Base-by-base conservation (phyloP, 2,888 invertebrate species). In the Idaea biselata region DNA sequence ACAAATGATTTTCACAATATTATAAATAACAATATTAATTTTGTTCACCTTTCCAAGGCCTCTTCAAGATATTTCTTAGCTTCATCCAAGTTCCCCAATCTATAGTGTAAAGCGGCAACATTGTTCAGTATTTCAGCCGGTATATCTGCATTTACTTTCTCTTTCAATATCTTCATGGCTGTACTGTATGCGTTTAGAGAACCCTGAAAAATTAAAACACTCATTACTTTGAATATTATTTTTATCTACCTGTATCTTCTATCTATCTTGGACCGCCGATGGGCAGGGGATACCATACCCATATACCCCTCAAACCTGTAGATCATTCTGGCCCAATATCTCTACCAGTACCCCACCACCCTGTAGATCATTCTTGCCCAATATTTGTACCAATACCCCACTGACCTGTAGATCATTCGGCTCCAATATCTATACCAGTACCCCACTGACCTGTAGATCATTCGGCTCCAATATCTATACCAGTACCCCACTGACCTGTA, bases 111-210 rank as follows among this genome's bases (percentile, higher is more conserved):
- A 0, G 99, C 97, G 0, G 98, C 99, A 0, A 99, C 97, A 86
- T 99, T 99, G 89, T 99, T 99, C 54, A 98, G 92, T 77, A 99
- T 99, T 90, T 99, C 99, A 0, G 99, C 97, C 0, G 99, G 99
- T 62, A 99, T 97, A 77, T 99, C 98, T 0, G 97, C 97, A 76
- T 97, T 96, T 1, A 98, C 98, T 83, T 97, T 97, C 71, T 99
- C 99, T 75, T 96, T 96, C 56, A 99, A 93, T 67, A 99, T 97
- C 77, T 96, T 96, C 71, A 97, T 98, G 4, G 99, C 99, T 31
- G 97, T 99, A 60, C 95, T 97, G 83, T 99, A 99, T 0, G 99
- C 98, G 75, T 96, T 95, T 54, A 99, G 90, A 0, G 99, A 97
- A 58, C 96, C 97, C 91, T 96, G 91, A 0, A 66, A 72, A 11